Conservation (phyloP, 2,888 invertebrate species). For the Halictus quadricinctus region DNA sequence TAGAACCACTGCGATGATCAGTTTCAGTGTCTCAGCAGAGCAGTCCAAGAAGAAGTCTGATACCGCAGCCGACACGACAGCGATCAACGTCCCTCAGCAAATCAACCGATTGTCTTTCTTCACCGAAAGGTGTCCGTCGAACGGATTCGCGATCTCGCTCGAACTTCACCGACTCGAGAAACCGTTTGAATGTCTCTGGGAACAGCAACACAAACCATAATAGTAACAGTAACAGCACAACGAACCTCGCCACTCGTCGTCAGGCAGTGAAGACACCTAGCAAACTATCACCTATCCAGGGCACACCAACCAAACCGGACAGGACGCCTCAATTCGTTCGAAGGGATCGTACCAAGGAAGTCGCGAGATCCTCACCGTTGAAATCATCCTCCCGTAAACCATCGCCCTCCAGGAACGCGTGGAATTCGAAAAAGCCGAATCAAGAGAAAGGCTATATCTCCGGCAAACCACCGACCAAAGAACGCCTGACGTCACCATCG, state of each 20-base stretch:
- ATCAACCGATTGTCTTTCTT: constrained; percentile 67
- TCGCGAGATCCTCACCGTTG: constrained; percentile 45
- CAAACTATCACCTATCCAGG: constrained; percentile 77
- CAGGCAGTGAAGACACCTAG: constrained; percentile 39
- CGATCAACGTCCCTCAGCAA: constrained; percentile 75
- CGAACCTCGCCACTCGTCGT: constrained; percentile 52
- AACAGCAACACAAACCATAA: constrained; percentile 47
- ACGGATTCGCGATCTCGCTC: constrained; percentile 64
- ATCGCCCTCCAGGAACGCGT: constrained; percentile 58
- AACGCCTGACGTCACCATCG: constrained; percentile 72
- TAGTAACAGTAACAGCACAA: constrained; percentile 39
- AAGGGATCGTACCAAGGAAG: constrained; percentile 45
- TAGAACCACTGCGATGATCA: constrained; percentile 50
- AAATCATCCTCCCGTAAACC: constrained; percentile 61
- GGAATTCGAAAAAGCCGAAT: constrained; percentile 42
- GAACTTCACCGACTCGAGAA: constrained; percentile 51
- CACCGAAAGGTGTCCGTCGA: constrained; percentile 75
- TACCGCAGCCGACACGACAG: constrained; percentile 78
- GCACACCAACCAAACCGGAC: constrained; percentile 76
- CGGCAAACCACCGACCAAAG: constrained; percentile 47
- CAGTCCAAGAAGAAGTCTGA: constrained; percentile 79
- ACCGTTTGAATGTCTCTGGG: constrained; percentile 46
- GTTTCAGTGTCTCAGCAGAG: constrained; percentile 79
- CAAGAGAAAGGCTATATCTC: constrained; percentile 36
- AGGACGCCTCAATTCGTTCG: constrained; percentile 36